Conservation (phyloP, 2,113 vertebrate species). For the Oncorhynchus tshawytscha region DNA sequence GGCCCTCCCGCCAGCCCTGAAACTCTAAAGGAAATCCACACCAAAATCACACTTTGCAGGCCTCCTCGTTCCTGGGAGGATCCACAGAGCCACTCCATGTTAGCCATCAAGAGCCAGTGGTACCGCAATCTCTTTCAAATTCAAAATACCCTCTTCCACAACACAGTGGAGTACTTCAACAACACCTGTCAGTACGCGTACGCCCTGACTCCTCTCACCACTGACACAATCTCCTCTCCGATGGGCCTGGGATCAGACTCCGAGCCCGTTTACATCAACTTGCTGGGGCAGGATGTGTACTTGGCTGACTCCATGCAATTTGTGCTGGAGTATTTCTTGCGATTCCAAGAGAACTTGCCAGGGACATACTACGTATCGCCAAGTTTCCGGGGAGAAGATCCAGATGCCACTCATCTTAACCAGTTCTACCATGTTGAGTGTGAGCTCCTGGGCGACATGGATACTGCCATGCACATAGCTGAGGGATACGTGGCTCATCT, state of each 20-base stretch:
- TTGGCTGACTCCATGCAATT: constrained; percentile 81
- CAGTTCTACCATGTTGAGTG: constrained; percentile 81
- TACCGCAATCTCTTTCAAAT: constrained; percentile 76
- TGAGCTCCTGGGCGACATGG: constrained; percentile 74
- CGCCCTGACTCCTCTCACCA: constrained; percentile 75
- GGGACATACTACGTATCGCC: constrained; percentile 77
- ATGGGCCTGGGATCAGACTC: constrained; percentile 80
- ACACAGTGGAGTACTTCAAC: constrained; percentile 76
- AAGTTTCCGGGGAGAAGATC: constrained; percentile 78
- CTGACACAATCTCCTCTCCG: constrained; percentile 78
- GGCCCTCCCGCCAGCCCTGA: constrained; percentile 63
- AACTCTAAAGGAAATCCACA: constrained; percentile 57
- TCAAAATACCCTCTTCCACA: constrained; percentile 78
- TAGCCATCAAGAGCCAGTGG: constrained; percentile 74
- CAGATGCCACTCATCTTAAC: constrained; percentile 76
- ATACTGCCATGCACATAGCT: constrained; percentile 70
- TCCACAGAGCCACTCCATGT: constrained; percentile 65
- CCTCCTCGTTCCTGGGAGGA: constrained; percentile 70
- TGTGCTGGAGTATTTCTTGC: constrained; percentile 77
- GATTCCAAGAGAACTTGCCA: constrained; percentile 72
- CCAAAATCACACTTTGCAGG: constrained; percentile 62
- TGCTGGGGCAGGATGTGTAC: constrained; percentile 74
- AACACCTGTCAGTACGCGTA: constrained; percentile 67
- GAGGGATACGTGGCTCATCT: constrained; percentile 71
- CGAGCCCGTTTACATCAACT: constrained; percentile 71